phyloP scores from a whole-genome alignment of 92 coral and sea anemone species.

The Epizoanthus ramosus region DNA sequence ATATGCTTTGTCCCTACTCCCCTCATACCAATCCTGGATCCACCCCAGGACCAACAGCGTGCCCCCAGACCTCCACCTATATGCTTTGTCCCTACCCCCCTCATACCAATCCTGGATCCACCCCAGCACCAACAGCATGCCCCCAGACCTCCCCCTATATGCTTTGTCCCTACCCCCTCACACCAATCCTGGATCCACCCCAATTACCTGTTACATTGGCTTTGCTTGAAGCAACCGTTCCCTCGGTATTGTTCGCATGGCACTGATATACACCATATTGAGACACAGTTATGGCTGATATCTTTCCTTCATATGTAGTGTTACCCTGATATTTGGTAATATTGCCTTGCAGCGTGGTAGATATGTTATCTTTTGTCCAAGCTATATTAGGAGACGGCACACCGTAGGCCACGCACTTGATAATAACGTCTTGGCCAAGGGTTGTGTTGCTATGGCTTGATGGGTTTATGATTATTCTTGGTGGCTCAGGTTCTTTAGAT shows the following conservation, averaged over 20 bases:
- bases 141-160: too few species aligned
- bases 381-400: slow-evolving; percentile 9
- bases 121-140: too few species aligned
- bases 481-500: not conserved
- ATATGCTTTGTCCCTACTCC: too few species aligned
- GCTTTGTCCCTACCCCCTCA: too few species aligned
- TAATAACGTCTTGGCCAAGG: slow-evolving; percentile 8
- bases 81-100: too few species aligned
- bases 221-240: not conserved
- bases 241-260: slow-evolving; percentile 19
- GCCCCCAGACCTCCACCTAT: too few species aligned
- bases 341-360: not conserved
- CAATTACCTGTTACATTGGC: slow-evolving; percentile 8
- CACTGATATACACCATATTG: slow-evolving; percentile 29
- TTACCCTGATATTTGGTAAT: slow-evolving; percentile 5
- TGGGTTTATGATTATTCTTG: slow-evolving; percentile 1
- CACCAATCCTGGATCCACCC: too few species aligned
- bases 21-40: too few species aligned
- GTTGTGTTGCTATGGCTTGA: not conserved
- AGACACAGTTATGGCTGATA: not conserved
- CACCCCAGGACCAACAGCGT: too few species aligned
- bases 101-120: too few species aligned
- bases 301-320: not conserved
- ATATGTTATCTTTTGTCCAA: slow-evolving; percentile 27
- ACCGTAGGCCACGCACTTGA: slow-evolving; percentile 24